Evolutionary conservation across 2,797 vertebrate genomes (phyloP).

Genomic region (Premnoplex brunnescens): DNA sequence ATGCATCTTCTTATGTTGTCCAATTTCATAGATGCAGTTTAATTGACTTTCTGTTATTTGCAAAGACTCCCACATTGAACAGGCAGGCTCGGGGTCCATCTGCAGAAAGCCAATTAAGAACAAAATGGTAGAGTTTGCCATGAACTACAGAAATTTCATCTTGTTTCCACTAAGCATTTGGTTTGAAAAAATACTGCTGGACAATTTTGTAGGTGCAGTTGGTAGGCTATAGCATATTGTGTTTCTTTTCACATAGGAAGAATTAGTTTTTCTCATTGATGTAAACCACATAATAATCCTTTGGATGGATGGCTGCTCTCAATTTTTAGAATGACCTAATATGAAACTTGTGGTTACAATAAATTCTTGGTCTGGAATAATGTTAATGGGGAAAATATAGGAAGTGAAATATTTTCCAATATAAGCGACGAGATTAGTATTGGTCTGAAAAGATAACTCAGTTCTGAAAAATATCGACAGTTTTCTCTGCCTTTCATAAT

Average conservation of each 20-base stretch:
- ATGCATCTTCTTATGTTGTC: background rate
- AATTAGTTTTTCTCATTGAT: background rate
- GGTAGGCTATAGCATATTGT: accelerated
- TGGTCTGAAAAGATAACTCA: background rate
- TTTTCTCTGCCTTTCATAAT: background rate
- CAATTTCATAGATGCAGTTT: background rate
- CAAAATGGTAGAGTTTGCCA: background rate
- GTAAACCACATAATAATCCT: background rate
- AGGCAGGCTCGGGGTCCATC: background rate
- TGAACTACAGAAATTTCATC: background rate
- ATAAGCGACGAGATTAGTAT: background rate
- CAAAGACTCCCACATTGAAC: background rate
- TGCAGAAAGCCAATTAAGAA: background rate
- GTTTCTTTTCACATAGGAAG: background rate
- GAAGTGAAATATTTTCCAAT: background rate
- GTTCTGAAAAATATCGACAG: background rate
- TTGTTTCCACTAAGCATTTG: background rate
- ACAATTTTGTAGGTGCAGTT: background rate
- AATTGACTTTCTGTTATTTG: accelerated
- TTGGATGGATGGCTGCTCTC: background rate
- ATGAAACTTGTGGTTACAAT: background rate
- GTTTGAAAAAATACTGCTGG: background rate
- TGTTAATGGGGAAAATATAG: background rate
- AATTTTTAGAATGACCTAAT: background rate
- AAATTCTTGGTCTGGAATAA: background rate